Conservation (phyloP, 2,888 invertebrate genomes). For the Dryocosmus kuriphilus region DNA sequence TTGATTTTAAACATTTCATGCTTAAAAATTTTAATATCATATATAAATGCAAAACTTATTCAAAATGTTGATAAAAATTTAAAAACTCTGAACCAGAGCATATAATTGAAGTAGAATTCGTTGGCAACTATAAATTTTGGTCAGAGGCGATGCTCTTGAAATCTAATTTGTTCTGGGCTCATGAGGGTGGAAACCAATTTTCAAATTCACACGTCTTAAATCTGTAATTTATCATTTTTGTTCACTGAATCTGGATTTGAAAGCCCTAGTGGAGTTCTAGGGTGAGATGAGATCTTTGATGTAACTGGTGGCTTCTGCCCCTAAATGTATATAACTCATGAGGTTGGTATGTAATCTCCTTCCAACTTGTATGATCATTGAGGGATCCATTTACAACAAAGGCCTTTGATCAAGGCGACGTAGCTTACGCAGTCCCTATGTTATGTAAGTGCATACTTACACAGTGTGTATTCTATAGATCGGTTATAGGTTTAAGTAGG, state of each 20-base stretch:
- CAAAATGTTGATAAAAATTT: too few relatives aligned
- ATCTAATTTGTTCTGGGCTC: background rate
- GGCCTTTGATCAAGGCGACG: conserved; percentile 17
- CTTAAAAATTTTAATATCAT: too few relatives aligned
- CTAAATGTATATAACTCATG: background rate
- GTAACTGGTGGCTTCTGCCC: background rate
- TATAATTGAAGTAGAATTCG: background rate
- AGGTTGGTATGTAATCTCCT: conserved; percentile 1
- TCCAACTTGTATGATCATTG: conserved; percentile 1
- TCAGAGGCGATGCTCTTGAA: background rate
- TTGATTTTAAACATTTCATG: background rate
- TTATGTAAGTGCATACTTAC: background rate
- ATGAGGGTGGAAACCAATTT: background rate
- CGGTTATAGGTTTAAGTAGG: background rate
- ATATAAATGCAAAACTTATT: too few relatives aligned
- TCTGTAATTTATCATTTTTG: background rate
- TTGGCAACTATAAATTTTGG: background rate
- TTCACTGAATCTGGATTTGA: background rate
- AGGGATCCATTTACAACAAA: conserved; percentile 17
- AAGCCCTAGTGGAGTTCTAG: background rate
- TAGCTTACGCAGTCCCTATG: conserved; percentile 9
- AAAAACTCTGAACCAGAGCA: background rate
- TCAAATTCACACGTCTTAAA: background rate
- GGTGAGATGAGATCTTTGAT: background rate
- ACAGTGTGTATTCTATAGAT: background rate